Evolutionary conservation across 2,888 invertebrate genomes (phyloP).

Genomic region (Amphipyra tragopoginis): DNA sequence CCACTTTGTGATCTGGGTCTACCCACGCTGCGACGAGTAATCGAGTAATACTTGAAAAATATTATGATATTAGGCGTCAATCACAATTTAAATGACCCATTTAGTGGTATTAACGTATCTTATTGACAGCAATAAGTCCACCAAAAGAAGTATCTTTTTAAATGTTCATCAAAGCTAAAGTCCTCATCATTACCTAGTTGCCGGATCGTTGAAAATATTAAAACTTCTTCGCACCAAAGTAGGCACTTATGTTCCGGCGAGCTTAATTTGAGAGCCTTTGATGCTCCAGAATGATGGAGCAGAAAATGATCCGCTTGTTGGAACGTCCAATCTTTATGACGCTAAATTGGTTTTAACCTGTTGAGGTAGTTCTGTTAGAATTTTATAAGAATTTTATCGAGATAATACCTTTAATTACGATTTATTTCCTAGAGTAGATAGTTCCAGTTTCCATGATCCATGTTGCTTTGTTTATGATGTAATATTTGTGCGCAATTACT

Average conservation of each 20-base stretch:
- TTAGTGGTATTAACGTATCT: neutral
- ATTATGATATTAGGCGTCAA: too few species aligned
- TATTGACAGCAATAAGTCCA: neutral
- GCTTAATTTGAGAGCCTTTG: constrained; percentile 76
- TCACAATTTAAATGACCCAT: neutral
- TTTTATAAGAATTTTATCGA: constrained; percentile 25
- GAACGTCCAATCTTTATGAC: constrained; percentile 66
- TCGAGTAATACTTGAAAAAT: too few species aligned
- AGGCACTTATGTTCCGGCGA: constrained; percentile 66
- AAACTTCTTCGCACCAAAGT: constrained; percentile 60
- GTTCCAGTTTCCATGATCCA: too few species aligned
- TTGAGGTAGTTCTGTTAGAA: constrained; percentile 57
- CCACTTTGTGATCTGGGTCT: too few species aligned
- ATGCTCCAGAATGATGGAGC: constrained; percentile 70
- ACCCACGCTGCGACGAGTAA: too few species aligned
- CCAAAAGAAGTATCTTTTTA: constrained; percentile 1
- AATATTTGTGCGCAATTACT: too few species aligned
- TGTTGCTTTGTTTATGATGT: too few species aligned
- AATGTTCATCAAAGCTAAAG: constrained; percentile 19
- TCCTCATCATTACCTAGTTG: constrained; percentile 26
- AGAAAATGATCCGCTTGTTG: constrained; percentile 72
- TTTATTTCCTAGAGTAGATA: too few species aligned
- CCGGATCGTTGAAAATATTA: constrained; percentile 50
- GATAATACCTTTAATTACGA: neutral
- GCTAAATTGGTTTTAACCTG: constrained; percentile 70